Conservation (phyloP, 2,888 invertebrate genomes). For the Tetanocera ferruginea region DNA sequence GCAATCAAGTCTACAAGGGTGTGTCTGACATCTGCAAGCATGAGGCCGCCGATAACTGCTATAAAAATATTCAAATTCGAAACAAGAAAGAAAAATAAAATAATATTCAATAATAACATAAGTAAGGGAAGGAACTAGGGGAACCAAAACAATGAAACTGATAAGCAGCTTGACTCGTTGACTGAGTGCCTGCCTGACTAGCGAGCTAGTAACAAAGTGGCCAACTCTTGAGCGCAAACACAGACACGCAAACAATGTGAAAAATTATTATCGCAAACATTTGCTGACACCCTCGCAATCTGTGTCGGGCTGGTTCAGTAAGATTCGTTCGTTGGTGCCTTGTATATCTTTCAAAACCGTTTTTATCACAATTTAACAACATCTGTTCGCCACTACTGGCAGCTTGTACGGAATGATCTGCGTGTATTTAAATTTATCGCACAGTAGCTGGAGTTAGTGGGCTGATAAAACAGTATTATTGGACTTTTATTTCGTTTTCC, state of each 20-base stretch:
- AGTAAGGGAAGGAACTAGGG: slow-evolving; percentile 16
- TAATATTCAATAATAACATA: background rate
- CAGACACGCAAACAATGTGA: background rate
- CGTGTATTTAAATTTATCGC: too few species aligned
- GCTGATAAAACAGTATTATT: too few species aligned
- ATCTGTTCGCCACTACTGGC: background rate
- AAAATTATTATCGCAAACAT: slow-evolving; percentile 12
- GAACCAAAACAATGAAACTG: slow-evolving; percentile 27
- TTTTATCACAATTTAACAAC: background rate
- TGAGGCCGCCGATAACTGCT: background rate
- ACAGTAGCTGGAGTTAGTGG: too few species aligned
- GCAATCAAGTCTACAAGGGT: background rate
- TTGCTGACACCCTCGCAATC: slow-evolving; percentile 2
- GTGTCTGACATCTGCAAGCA: slow-evolving; percentile 8
- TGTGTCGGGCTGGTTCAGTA: background rate
- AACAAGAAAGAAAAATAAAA: background rate
- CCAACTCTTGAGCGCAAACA: background rate
- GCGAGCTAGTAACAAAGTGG: background rate
- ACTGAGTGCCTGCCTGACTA: background rate
- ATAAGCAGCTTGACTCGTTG: slow-evolving; percentile 19
- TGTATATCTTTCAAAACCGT: background rate
- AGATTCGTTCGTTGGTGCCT: background rate
- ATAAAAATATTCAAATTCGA: slow-evolving; percentile 15
- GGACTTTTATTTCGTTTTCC: too few species aligned
- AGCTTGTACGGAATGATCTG: too few species aligned